phyloP scores from a whole-genome alignment of 2,113 vertebrate species.

The Nothocercus julius region DNA sequence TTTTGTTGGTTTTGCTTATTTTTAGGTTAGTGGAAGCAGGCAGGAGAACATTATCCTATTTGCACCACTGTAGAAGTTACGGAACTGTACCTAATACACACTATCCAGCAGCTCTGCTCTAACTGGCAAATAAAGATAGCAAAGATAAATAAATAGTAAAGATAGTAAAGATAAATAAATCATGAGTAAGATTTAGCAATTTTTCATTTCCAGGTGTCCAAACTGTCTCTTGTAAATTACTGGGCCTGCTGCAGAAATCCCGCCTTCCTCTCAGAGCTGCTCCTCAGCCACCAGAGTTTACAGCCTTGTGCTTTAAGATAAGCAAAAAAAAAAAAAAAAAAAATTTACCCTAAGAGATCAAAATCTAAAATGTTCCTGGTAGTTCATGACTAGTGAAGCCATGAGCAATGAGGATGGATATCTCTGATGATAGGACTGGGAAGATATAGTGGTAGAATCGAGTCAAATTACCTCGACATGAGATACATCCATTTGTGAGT shows the following conservation, averaged over 20 bases:
- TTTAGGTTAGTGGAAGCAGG: rapidly evolving
- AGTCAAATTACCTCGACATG: rapidly evolving
- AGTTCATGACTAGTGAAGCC: background rate
- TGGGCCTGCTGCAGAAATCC: background rate
- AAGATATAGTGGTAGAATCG: background rate
- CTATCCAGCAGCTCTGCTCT: background rate
- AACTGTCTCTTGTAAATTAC: background rate
- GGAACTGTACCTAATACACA: background rate
- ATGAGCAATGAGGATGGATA: rapidly evolving
- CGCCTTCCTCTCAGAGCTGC: background rate
- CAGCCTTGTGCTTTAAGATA: background rate
- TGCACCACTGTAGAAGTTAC: background rate
- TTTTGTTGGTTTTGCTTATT: background rate
- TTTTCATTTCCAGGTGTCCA: rapidly evolving
- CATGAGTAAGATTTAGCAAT: no score
- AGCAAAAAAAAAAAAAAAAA: background rate
- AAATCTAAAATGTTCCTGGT: background rate
- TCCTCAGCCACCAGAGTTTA: rapidly evolving
- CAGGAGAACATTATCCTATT: background rate
- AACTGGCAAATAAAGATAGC: background rate
- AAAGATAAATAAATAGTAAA: no score
- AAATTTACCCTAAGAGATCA: background rate
- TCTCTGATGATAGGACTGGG: background rate
- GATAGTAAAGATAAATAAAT: no score
- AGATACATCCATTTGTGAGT: background rate